Evolutionary conservation across 2,797 vertebrate genomes (phyloP).

Genomic region (Cryptoblepharus egeriae): DNA sequence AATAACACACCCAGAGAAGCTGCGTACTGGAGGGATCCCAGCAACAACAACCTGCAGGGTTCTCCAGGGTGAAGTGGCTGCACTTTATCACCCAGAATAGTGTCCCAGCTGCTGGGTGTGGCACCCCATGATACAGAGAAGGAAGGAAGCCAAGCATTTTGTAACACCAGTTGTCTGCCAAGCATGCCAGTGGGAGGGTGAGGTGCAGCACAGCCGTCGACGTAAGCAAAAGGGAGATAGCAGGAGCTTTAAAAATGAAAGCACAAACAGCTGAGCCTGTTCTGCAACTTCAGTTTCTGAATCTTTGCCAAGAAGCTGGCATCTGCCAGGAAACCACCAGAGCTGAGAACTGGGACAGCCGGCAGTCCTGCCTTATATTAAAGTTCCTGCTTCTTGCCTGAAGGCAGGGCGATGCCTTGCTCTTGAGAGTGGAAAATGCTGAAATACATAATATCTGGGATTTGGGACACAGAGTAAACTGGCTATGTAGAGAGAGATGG

Average conservation of each 20-base stretch:
- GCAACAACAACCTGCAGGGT: not conserved
- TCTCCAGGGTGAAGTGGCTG: not conserved
- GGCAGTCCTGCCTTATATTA: not conserved
- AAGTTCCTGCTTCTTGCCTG: not conserved
- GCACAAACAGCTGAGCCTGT: slow-evolving; percentile 25
- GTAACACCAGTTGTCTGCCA: slow-evolving; percentile 17
- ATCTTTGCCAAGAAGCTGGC: not conserved
- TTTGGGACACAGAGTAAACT: not conserved
- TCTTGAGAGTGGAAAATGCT: not conserved
- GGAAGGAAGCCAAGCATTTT: slow-evolving; percentile 23
- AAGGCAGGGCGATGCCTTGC: not conserved
- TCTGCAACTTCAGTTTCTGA: slow-evolving; percentile 18
- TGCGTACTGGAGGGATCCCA: not conserved
- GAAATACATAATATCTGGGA: not conserved
- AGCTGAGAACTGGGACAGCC: slow-evolving; percentile 1
- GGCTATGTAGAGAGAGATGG: not conserved
- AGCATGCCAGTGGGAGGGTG: not conserved
- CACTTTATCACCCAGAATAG: slow-evolving; percentile 9
- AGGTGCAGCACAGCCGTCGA: not conserved
- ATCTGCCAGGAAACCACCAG: slow-evolving; percentile 7
- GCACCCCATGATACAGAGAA: slow-evolving; percentile 15
- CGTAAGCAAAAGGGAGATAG: not conserved
- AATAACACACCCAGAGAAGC: not conserved
- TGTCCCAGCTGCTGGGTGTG: slow-evolving; percentile 30
- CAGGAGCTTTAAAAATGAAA: slow-evolving; percentile 1